Conservation (phyloP, 2,113 vertebrate species). For the Limanda limanda region DNA sequence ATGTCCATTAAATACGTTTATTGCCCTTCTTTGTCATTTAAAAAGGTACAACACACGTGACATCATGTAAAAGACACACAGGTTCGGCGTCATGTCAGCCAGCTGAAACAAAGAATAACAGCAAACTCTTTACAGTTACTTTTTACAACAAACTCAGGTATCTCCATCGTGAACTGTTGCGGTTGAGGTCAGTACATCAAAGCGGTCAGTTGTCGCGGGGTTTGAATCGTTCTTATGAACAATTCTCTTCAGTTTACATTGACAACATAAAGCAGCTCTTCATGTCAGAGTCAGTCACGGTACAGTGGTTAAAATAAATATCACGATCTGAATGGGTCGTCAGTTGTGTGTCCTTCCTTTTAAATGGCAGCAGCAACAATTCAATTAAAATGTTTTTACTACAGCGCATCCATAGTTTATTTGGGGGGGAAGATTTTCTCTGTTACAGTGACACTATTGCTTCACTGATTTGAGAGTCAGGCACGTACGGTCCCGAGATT, state of each 20-base stretch:
- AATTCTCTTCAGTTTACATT: slow-evolving; percentile 22
- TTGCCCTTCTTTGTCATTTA: slow-evolving; percentile 42
- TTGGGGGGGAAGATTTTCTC: too few species aligned
- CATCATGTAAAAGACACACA: slow-evolving; percentile 47
- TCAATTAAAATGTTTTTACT: not conserved
- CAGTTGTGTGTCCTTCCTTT: not conserved
- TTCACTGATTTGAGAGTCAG: slow-evolving; percentile 8
- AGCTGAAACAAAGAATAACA: slow-evolving; percentile 37
- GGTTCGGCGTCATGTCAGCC: slow-evolving; percentile 19
- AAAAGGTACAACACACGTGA: slow-evolving; percentile 41
- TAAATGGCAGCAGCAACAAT: not conserved
- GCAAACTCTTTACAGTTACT: not conserved
- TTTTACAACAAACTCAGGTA: slow-evolving; percentile 1
- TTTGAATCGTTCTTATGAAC: slow-evolving; percentile 11
- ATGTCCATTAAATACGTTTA: slow-evolving; percentile 49
- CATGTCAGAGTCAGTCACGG: slow-evolving; percentile 2
- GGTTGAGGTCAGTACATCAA: slow-evolving; percentile 2
- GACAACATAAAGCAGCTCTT: not conserved
- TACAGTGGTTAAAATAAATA: not conserved
- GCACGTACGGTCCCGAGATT: slow-evolving; percentile 13
- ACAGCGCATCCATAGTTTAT: not conserved
- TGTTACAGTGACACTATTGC: slow-evolving; percentile 1
- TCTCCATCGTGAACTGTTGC: slow-evolving; percentile 1
- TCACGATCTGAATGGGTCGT: not conserved
- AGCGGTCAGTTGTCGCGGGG: slow-evolving; percentile 11